Evolutionary conservation across 1,140 invertebrate genomes (phyloP).

Genomic region (Mizuhopecten yessoensis): DNA sequence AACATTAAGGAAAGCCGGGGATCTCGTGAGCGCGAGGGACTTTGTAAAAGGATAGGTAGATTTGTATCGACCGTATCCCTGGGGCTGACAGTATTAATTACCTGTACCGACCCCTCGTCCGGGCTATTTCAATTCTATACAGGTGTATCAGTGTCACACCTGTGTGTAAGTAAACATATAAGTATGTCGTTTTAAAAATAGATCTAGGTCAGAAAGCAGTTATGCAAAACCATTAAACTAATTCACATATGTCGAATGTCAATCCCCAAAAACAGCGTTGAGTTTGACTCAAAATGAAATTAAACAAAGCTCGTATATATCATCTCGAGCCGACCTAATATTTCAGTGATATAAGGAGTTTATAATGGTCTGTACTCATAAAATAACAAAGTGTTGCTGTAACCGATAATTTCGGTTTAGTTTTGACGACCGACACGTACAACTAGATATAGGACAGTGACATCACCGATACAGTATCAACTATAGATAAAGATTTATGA

Average conservation of each 20-base stretch:
- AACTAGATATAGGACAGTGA: slow-evolving; percentile 6
- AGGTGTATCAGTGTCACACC: slow-evolving; percentile 16
- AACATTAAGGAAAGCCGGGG: not conserved
- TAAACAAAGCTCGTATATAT: not conserved
- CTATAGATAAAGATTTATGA: not conserved
- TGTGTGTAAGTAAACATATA: slow-evolving; percentile 9
- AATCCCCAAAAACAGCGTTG: no score
- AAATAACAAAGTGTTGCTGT: not conserved
- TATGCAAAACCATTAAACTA: not conserved
- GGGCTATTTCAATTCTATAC: slow-evolving; percentile 16
- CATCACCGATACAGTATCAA: not conserved
- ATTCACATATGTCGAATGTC: not conserved
- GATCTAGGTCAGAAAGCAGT: not conserved
- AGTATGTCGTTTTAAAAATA: slow-evolving; percentile 20
- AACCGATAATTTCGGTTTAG: not conserved
- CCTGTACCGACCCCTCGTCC: slow-evolving; percentile 20
- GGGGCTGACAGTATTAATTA: not conserved
- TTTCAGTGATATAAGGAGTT: not conserved
- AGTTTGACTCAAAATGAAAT: not conserved
- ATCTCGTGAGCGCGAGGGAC: not conserved
- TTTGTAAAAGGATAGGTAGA: not conserved
- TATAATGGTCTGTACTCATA: not conserved
- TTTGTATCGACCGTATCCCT: not conserved
- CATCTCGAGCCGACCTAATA: no score
- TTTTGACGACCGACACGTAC: not conserved